Base-by-base conservation (phyloP, 2,888 invertebrate species). In the Magallana nippona region DNA sequence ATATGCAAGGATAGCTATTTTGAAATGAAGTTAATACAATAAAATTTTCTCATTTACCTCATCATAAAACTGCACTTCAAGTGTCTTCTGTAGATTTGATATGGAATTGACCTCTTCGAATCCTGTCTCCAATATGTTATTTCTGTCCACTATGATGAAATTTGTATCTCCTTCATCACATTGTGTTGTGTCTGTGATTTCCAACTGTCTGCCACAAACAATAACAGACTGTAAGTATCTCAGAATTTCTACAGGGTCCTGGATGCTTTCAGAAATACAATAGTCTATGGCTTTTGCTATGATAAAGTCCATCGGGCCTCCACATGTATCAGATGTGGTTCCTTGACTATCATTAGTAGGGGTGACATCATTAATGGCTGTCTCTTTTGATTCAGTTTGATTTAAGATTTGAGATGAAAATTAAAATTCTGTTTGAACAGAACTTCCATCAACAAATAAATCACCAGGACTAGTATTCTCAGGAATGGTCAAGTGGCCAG, bases 61-160 rank as follows among this genome's bases (percentile, higher is more conserved):
- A 13, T 78, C 78, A 78, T 82, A 82, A 82, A 78, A 82, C 60
- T 82, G 82, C 17, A 82, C 82, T 77, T 82, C 82, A 10, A 82
- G 78, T 55, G 82, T 82, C 27, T 27, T 17, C 15, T 44, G 19
- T 44, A 58, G 22, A 44, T 82, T 78, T 57, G 17, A 10, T 44
- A 82, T 22, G 27, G 44, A 22, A 19, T 22, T 27, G 10, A 82
- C 32, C 58, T 82, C 82, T 32, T 78, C 78, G n/a, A 82, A 82
- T 22, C 27, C 78, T 32, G 78, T 82, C 55, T 78, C 60, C 27
- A 82, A 56, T n/a, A 82, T 32, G 60, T 82, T 77, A 32, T 19
- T 27, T 57, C 82, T 10, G 62, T 82, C 78, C 27, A 82, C 77
- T 62, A 82, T 55, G 11, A 82, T 78, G 44, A 77, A 82, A 58